phyloP scores from a whole-genome alignment of 2,888 invertebrate genomes.

The Monoplex corrugatus region DNA sequence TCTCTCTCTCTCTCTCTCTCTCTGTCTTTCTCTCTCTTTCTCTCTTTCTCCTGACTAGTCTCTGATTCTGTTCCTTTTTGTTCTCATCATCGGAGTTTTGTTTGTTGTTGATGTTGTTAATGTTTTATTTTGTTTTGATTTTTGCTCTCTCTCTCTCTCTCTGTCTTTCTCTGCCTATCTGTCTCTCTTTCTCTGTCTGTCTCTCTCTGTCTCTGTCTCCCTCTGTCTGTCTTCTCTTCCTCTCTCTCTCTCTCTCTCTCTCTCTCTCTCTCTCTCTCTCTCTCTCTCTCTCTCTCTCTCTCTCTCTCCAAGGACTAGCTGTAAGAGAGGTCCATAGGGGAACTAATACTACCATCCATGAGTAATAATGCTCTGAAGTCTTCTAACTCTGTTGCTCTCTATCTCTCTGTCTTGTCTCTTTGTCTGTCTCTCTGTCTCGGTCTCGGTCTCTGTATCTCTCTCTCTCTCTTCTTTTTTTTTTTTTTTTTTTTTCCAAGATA shows the following conservation, averaged over 20 bases:
- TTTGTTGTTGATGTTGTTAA: not conserved
- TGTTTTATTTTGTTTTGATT: no score
- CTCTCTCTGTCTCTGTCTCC: not conserved
- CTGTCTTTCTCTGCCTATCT: conserved; percentile 10
- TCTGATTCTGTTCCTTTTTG: not conserved
- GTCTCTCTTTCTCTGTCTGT: not conserved
- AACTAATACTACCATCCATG: no score
- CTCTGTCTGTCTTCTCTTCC: not conserved
- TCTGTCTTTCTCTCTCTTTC: not conserved
- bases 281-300: no score
- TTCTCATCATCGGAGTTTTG: not conserved
- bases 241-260: conserved; percentile 9
- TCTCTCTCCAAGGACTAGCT: no score
- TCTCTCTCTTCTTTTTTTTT: no score
- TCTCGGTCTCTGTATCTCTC: not conserved
- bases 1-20: not conserved
- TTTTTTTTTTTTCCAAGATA: no score
- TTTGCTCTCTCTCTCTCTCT: not conserved
- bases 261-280: not conserved
- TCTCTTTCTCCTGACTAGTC: not conserved
- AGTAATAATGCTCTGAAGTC: no score
- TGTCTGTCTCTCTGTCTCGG: no score
- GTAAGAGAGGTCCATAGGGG: no score
- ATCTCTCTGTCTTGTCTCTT: no score
- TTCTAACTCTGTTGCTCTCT: no score